Evolutionary conservation across 2,113 vertebrate genomes (phyloP), one percentile per base, ranked within the genome.

Genomic region (Synchiropus splendidus): DNA sequence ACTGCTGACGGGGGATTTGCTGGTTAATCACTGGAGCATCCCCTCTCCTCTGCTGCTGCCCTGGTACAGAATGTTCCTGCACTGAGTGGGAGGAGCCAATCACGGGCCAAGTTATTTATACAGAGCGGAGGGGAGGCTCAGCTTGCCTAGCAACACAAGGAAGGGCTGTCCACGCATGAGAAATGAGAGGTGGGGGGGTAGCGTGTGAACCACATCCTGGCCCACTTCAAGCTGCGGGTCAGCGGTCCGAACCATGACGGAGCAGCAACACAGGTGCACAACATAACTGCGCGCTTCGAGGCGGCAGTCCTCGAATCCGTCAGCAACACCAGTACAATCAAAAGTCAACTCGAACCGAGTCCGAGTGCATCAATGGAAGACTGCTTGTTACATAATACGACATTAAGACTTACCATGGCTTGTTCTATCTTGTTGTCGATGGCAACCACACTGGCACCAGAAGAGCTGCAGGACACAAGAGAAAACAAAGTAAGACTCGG

Each of bases 371-470:
- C 21, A 8, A 27, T 27, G 21, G 21, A 27, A 4, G 21, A 8
- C 21, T 27, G 21, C 4, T 8, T 5, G 21, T 27, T 27, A 27
- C 21, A 27, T 27, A 27, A 27, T 8, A 27, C 4, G 4, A 27
- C 4, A 27, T 2, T 13, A 5, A 27, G 8, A 12, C 85, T 42
- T 83, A 97, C 92, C 92, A 97, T 97, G 10, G 92, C 93, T 82
- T 97, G 93, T 70, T 97, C 92, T 48, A 97, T 97, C 77, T 97
- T 97, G 90, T 97, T 97, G 86, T 97, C 93, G 48, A 97, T 97
- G 70, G 93, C 93, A 79, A 97, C 93, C 75, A 97, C 91, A 81
- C 91, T 92, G 46, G 92, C 88, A 75, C 91, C 91, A 13, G 91
- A 92, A 15, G 91, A 90, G 81, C 93, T 97, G 85, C 36, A 70